These are phyloP conservation scores for Onthophagus taurus DNA, from an alignment of 1,140 invertebrate genomes.

Conservation along the genomic window DNA sequence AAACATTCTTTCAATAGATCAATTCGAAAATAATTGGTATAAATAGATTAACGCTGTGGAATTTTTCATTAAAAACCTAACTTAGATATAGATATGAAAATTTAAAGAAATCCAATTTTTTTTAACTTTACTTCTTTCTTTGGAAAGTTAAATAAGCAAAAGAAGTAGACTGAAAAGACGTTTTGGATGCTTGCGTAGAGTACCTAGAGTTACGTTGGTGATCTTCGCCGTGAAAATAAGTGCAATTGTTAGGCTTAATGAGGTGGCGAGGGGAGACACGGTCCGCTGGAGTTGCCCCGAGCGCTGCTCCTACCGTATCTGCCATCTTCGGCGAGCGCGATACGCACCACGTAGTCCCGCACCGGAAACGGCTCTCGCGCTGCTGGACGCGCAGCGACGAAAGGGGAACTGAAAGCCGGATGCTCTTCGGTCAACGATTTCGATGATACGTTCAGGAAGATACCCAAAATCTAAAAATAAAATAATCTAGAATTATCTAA, in stretches of 20 bases:
- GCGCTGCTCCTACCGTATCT: conserved; percentile 6
- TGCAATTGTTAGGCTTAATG: conserved; percentile 12
- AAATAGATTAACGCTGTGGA: too few relatives aligned
- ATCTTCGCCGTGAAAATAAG: too few relatives aligned
- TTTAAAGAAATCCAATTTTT: too few relatives aligned
- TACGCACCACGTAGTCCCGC: too few relatives aligned
- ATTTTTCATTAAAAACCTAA: too few relatives aligned
- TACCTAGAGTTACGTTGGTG: neutral
- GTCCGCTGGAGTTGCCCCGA: conserved; percentile 10
- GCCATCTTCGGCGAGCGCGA: neutral
- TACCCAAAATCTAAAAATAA: neutral
- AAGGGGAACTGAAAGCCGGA: neutral
- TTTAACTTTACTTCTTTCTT: too few relatives aligned
- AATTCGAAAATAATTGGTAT: too few relatives aligned
- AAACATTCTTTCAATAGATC: too few relatives aligned
- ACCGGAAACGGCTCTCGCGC: neutral
- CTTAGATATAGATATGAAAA: too few relatives aligned
- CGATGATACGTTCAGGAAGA: too few relatives aligned
- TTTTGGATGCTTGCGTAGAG: neutral
- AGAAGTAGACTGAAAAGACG: neutral
- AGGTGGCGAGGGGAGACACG: conserved; percentile 13
- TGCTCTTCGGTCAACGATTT: too few relatives aligned
- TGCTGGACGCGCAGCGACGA: neutral
- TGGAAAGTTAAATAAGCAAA: neutral
- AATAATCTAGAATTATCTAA: neutral